Evolutionary conservation across 64 coral and sea anemone genomes (phyloP).

Genomic region (Exaiptasia diaphana): DNA sequence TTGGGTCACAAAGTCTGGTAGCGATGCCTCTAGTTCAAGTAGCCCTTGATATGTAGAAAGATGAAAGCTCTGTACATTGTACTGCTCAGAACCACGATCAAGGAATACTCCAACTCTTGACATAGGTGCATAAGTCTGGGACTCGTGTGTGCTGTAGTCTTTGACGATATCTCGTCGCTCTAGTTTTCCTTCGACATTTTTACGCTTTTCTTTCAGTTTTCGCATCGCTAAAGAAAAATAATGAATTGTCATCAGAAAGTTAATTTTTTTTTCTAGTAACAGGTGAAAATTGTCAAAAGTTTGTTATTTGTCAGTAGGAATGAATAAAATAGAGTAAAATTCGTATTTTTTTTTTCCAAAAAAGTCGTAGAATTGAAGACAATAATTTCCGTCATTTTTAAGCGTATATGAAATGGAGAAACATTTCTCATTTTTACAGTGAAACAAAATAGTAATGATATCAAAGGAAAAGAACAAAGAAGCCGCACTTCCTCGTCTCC

Average conservation of each 20-base stretch:
- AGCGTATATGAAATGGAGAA: too few species aligned
- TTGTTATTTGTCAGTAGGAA: too few species aligned
- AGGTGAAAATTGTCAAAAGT: too few species aligned
- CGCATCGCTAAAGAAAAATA: conserved; percentile 57
- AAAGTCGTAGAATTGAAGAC: too few species aligned
- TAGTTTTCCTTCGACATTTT: conserved; percentile 92
- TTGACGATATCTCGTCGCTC: conserved; percentile 86
- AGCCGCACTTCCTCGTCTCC: too few species aligned
- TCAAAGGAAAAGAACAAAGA: too few species aligned
- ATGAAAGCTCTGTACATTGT: conserved; percentile 77
- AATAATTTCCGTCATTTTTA: too few species aligned
- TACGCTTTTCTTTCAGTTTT: conserved; percentile 90
- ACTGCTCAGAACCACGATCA: conserved; percentile 97
- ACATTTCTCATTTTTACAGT: too few species aligned
- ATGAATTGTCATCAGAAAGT: too few species aligned
- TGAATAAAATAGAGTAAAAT: not conserved
- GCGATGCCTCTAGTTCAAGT: conserved; percentile 82
- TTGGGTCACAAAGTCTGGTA: conserved; percentile 94
- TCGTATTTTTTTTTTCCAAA: not conserved
- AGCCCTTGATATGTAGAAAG: conserved; percentile 87
- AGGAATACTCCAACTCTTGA: conserved; percentile 90
- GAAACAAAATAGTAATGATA: too few species aligned
- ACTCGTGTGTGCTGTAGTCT: conserved; percentile 72
- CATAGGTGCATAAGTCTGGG: conserved; percentile 95
- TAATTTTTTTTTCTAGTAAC: too few species aligned